Percentiles rank a stretch among this genome's conserved stretches.
These are phyloP conservation scores for Quadroppia sp. DNA, from an alignment of 2,888 invertebrate species.

Conservation along the genomic window DNA sequence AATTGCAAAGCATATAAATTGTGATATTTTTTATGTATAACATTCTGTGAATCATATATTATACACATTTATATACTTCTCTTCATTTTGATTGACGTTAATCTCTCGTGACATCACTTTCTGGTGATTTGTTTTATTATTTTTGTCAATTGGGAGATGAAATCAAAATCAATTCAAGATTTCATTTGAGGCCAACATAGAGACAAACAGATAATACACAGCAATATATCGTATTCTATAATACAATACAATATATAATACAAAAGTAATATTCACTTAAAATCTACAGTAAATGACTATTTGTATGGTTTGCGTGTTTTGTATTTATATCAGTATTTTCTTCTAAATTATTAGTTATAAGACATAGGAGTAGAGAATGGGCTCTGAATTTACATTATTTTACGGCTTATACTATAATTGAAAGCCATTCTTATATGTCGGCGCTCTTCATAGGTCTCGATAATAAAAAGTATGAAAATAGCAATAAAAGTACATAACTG, in stretches of 20 bases:
- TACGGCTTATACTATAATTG: not conserved
- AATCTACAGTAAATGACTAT: not conserved
- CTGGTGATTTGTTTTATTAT: not conserved
- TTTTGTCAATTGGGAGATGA: not conserved
- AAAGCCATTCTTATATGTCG: not conserved
- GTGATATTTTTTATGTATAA: not conserved
- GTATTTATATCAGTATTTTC: not conserved
- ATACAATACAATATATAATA: not conserved
- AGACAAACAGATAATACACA: not conserved
- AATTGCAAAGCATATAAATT: not conserved
- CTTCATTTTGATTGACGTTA: not conserved
- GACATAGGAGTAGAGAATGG: not conserved
- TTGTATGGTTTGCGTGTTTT: not conserved
- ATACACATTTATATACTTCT: not conserved
- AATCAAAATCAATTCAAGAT: not conserved
- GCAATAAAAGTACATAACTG: not conserved
- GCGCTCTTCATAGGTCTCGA: not conserved
- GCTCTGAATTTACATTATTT: not conserved
- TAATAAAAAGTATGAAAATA: too few relatives aligned
- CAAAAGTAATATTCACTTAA: not conserved
- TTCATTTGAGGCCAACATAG: not conserved
- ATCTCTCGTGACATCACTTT: slow-evolving; percentile 1
- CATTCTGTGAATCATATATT: not conserved
- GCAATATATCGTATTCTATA: not conserved
- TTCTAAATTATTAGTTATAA: not conserved